Conservation (phyloP, 2,113 vertebrate species). For the Atherinomorus stipes region DNA sequence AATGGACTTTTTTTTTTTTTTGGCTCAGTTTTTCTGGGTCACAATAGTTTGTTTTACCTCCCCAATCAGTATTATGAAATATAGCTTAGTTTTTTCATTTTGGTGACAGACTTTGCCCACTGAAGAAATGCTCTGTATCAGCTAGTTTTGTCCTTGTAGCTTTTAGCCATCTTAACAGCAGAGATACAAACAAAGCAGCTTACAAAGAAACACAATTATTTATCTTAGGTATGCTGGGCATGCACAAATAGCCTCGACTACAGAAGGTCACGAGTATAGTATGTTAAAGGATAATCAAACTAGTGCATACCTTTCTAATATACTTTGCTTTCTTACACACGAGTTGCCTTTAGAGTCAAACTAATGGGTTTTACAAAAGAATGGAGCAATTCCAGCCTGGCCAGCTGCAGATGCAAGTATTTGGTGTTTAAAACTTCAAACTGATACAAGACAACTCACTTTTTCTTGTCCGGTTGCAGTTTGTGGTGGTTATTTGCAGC, state of each 20-base stretch:
- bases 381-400: not conserved
- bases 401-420: not conserved
- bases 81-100: too few relatives aligned
- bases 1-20: not conserved
- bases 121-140: not conserved
- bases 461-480: not conserved
- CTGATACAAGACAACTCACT: not conserved
- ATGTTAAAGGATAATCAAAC: not conserved
- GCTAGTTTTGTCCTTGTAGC: not conserved
- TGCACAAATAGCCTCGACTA: not conserved
- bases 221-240: not conserved
- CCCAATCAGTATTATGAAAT: too few relatives aligned
- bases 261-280: not conserved
- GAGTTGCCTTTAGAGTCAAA: not conserved
- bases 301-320: not conserved
- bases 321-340: not conserved
- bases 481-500: too few relatives aligned
- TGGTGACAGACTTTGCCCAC: too few relatives aligned
- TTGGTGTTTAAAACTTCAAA: not conserved
- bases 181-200: not conserved
- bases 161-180: not conserved
- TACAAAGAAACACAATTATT: not conserved
- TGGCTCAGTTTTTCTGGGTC: not conserved
- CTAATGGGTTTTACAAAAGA: not conserved
- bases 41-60: too few relatives aligned